Conservation (phyloP, 2,113 vertebrate genomes). For the Empidonax alnorum region DNA sequence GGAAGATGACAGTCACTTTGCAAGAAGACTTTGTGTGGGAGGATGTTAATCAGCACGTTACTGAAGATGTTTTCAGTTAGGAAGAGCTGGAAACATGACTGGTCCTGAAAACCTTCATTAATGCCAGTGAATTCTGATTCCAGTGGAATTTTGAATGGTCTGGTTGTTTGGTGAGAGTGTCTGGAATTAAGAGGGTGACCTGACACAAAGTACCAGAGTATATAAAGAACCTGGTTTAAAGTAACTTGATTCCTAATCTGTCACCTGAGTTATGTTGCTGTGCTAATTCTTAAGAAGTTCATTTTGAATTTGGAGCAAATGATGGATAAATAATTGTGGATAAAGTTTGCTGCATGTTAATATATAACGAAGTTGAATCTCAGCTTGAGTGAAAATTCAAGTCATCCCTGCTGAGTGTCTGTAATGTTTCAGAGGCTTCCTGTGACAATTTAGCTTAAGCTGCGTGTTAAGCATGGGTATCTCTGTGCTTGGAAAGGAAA, state of each 20-base stretch:
- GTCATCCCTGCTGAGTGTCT: not conserved
- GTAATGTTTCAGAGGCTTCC: not conserved
- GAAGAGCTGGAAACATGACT: constrained; percentile 25
- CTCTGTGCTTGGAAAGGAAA: not conserved
- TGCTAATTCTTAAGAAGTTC: not conserved
- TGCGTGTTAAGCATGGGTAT: not conserved
- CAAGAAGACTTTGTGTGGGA: constrained; percentile 43
- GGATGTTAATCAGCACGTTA: constrained; percentile 47
- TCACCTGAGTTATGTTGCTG: not conserved
- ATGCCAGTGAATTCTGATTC: not conserved
- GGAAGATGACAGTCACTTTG: constrained; percentile 44
- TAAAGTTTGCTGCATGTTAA: not conserved
- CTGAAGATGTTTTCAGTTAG: constrained; percentile 49
- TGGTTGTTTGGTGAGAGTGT: not conserved
- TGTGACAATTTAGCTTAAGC: not conserved
- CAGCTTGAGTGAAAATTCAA: not conserved
- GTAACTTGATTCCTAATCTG: not conserved
- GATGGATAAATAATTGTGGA: not conserved
- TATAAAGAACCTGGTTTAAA: not conserved
- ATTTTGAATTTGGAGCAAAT: not conserved
- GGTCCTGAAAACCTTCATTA: constrained; percentile 23
- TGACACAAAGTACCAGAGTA: not conserved
- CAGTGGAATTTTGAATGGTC: not conserved
- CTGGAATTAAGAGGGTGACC: not conserved
- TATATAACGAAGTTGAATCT: not conserved